A percentile compares a stretch with the other conserved stretches of the same genome.
Conservation (phyloP, 2,113 vertebrate genomes). For the Panthera tigris region DNA sequence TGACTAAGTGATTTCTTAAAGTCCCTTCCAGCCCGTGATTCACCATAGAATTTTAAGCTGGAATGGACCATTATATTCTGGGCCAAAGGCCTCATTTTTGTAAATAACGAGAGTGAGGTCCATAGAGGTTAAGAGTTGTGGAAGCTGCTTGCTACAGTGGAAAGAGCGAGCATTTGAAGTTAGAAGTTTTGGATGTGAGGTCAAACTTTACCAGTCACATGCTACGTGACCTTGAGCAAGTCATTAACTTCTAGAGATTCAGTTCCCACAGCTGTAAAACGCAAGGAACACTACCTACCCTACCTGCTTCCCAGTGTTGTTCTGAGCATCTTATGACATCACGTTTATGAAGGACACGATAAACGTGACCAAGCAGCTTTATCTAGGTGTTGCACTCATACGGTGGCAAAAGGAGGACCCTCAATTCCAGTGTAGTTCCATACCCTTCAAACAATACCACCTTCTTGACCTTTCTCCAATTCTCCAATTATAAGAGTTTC, state of each 20-base stretch:
- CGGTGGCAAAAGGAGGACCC: background rate
- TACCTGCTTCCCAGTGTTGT: background rate
- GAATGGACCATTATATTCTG: constrained; percentile 27
- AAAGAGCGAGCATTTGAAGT: background rate
- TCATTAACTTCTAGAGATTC: background rate
- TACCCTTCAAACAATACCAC: background rate
- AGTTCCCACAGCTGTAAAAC: background rate
- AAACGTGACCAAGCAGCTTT: background rate
- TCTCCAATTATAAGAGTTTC: constrained; percentile 13
- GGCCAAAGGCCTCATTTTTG: constrained; percentile 70
- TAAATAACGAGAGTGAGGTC: constrained; percentile 50
- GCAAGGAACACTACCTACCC: background rate
- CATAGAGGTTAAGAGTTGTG: background rate
- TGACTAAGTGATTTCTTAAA: constrained; percentile 76
- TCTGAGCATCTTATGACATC: background rate
- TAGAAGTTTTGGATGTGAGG: background rate
- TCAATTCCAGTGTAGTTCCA: background rate
- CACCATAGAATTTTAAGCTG: constrained; percentile 67
- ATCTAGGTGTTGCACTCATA: background rate
- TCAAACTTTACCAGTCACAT: background rate
- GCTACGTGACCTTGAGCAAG: background rate
- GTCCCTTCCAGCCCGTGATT: constrained; percentile 73
- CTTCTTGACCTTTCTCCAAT: background rate
- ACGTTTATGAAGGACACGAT: background rate
- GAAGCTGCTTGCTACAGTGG: background rate